A percentile compares a stretch with the other conserved stretches of the same genome.
Conservation (phyloP, 2,797 vertebrate genomes). For the Sylvilagus floridanus region DNA sequence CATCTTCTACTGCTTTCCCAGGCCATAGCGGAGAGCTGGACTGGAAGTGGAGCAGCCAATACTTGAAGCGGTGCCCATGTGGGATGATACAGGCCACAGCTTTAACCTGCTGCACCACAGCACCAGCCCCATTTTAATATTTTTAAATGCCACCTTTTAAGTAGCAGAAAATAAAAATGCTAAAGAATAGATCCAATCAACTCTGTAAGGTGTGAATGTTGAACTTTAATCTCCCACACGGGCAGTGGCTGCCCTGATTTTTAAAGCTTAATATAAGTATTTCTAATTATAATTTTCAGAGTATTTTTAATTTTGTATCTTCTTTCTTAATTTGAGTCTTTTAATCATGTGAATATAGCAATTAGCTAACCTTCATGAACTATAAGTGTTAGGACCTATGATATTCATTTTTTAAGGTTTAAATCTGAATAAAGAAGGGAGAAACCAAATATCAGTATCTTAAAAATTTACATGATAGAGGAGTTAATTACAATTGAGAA, state of each 20-base stretch:
- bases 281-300: slow-evolving; percentile 76
- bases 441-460: slow-evolving; percentile 75
- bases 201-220: slow-evolving; percentile 77
- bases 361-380: slow-evolving; percentile 68
- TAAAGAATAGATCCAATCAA: slow-evolving; percentile 78
- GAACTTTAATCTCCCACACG: slow-evolving; percentile 78
- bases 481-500: slow-evolving; percentile 77
- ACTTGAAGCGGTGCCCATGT: too few relatives aligned
- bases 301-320: slow-evolving; percentile 63
- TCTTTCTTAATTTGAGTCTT: slow-evolving; percentile 74
- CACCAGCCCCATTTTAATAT: neutral
- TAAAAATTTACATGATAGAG: slow-evolving; percentile 67
- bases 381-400: slow-evolving; percentile 75
- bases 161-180: slow-evolving; percentile 80
- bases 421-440: slow-evolving; percentile 77
- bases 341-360: slow-evolving; percentile 69
- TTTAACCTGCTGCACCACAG: too few relatives aligned
- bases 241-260: slow-evolving; percentile 73
- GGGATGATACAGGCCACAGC: too few relatives aligned
- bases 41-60: too few relatives aligned
- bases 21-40: too few relatives aligned
- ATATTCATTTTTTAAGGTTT: slow-evolving; percentile 83
- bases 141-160: slow-evolving; percentile 80
- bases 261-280: slow-evolving; percentile 83
- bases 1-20: too few relatives aligned